Conservation (phyloP, 2,113 vertebrate genomes). For the Phalacrocorax pelagicus region DNA sequence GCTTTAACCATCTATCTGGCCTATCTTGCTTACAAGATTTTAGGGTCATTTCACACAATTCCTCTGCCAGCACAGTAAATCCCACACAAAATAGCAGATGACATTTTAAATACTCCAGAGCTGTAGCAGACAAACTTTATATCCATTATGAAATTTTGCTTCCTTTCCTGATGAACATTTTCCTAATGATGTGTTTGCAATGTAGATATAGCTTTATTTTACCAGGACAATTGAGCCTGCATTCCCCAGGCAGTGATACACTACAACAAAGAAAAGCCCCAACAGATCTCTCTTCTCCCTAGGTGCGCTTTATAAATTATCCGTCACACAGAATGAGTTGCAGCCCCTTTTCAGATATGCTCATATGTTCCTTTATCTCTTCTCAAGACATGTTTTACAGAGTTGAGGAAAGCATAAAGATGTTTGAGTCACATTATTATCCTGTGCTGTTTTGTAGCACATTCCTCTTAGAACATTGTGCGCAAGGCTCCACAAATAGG, state of each 20-base stretch:
- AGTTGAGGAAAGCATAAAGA: neutral
- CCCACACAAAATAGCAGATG: neutral
- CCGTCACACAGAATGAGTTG: neutral
- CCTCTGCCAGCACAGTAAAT: neutral
- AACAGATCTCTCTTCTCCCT: neutral
- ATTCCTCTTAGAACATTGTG: neutral
- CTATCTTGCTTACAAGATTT: neutral
- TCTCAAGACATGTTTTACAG: neutral
- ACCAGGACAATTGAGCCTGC: neutral
- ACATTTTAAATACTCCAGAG: slow-evolving; percentile 43
- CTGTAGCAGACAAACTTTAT: slow-evolving; percentile 53
- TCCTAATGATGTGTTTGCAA: slow-evolving; percentile 41
- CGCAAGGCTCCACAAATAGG: neutral
- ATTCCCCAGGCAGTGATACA: neutral
- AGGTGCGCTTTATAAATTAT: slow-evolving; percentile 14
- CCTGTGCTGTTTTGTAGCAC: neutral
- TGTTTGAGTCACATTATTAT: slow-evolving; percentile 18
- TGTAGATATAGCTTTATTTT: slow-evolving; percentile 40
- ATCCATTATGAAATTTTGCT: slow-evolving; percentile 58
- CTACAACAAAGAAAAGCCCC: neutral
- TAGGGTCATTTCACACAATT: neutral
- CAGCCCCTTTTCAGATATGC: slow-evolving; percentile 8
- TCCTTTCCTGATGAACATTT: slow-evolving; percentile 59
- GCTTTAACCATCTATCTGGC: neutral
- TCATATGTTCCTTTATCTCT: slow-evolving; percentile 9